Evolutionary conservation across 2,113 vertebrate genomes (phyloP).

Genomic region (Rhea pennata): DNA sequence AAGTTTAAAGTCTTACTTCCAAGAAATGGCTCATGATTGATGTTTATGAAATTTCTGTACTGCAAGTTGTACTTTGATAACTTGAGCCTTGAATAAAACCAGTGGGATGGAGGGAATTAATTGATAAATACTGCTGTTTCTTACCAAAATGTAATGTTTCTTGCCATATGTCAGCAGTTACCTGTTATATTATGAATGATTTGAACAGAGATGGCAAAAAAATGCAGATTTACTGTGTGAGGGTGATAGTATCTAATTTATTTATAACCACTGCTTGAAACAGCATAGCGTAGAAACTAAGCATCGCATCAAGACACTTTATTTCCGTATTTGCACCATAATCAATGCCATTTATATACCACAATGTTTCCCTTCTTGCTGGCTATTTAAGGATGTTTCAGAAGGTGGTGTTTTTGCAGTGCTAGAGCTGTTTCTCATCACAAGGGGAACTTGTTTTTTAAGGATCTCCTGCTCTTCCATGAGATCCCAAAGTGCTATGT

Average conservation of each 20-base stretch:
- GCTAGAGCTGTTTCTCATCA: not conserved
- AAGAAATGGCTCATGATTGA: not conserved
- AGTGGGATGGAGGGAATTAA: not conserved
- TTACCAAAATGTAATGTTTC: not conserved
- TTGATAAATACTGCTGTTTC: not conserved
- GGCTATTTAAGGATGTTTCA: constrained; percentile 2
- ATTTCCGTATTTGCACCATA: no score
- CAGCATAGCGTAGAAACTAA: not conserved
- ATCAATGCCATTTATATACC: not conserved
- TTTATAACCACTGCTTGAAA: not conserved
- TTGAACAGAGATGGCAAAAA: not conserved
- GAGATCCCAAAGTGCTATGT: not conserved
- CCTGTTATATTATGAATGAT: not conserved
- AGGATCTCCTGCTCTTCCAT: not conserved
- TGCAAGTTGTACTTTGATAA: not conserved
- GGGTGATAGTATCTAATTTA: not conserved
- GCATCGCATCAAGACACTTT: not conserved
- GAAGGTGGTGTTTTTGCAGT: not conserved
- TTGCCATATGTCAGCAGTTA: not conserved
- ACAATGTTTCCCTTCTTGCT: not conserved
- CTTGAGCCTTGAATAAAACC: not conserved
- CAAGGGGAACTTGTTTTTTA: not conserved
- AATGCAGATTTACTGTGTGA: not conserved
- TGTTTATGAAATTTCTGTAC: not conserved
- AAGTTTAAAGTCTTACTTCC: not conserved